Conservation (phyloP, 2,888 invertebrate species). For the Phragmatobia fuliginosa region DNA sequence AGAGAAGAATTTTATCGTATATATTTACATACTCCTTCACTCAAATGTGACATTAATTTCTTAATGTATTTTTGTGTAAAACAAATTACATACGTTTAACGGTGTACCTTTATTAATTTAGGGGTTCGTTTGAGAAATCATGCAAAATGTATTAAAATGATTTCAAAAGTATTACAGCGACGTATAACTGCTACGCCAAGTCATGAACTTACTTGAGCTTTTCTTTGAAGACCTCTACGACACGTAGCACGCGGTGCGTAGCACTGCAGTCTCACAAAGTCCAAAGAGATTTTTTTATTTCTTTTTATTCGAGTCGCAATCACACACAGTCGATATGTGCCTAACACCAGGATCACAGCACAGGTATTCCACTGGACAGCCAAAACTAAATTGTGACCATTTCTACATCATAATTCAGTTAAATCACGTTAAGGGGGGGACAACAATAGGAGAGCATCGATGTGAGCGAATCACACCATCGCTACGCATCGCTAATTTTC, state of each 20-base stretch:
- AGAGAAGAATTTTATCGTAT: slow-evolving; percentile 7
- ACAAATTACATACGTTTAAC: neutral
- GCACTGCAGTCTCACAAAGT: slow-evolving; percentile 67
- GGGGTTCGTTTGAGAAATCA: neutral
- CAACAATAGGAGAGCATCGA: slow-evolving; percentile 84
- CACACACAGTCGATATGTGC: slow-evolving; percentile 59
- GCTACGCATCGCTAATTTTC: slow-evolving; percentile 83
- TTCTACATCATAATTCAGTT: slow-evolving; percentile 84
- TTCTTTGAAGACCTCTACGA: slow-evolving; percentile 62
- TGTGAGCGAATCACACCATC: slow-evolving; percentile 86
- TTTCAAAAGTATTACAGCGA: neutral
- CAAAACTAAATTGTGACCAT: slow-evolving; percentile 82
- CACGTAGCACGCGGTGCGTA: slow-evolving; percentile 70
- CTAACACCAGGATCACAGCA: slow-evolving; percentile 56
- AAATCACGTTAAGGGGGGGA: slow-evolving; percentile 84
- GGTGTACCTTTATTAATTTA: neutral
- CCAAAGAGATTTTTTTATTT: slow-evolving; percentile 39
- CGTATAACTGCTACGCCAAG: slow-evolving; percentile 17
- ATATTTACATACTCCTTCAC: no score
- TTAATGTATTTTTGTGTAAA: neutral
- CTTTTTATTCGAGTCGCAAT: slow-evolving; percentile 23
- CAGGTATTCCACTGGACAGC: slow-evolving; percentile 76
- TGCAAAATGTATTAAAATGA: neutral
- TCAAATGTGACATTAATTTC: neutral
- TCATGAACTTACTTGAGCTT: slow-evolving; percentile 71